Base-by-base conservation (phyloP, 2,113 vertebrate species). In the Pycnonotus jocosus region DNA sequence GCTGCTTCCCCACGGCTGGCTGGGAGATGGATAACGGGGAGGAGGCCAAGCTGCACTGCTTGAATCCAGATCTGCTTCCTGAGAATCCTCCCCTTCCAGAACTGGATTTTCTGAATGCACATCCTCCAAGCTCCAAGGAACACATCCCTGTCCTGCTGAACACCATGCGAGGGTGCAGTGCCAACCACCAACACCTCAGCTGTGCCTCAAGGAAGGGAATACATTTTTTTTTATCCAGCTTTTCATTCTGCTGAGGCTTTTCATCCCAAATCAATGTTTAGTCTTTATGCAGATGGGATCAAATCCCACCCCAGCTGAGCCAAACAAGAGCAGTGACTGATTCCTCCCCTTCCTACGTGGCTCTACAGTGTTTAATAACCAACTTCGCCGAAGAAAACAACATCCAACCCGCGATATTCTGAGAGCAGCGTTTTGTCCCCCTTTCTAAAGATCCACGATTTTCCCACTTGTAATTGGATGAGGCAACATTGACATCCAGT, bases 401-500 rank as follows among this genome's bases (percentile, higher is more conserved):
- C 85, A 77, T 72, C 82, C 72, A 56, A 24, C 44, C 88, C 10
- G 64, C 3, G 5, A 70, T 70, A 4, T 12, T 65, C 82, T 33
- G 53, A 53, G 65, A 85, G 74, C 15, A 5, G 81, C 61, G 0
- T 84, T 86, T 83, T 38, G 69, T 56, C 60, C 76, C 47, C 48
- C 68, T 57, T 65, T 6, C 45, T 11, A 15, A 78, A 72, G 70
- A 57, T 9, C 66, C 72, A 60, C 25, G 19, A 6, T 27, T 73
- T 88, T 73, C 71, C 77, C 50, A 15, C 45, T 81, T 15, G 57
- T 97, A 96, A 97, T 96, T 96, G 96, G 83, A 96, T 77, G 96
- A 97, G 97, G 96, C 98, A 98, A 98, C 31, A 97, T 98, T 98
- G 98, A 98, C 98, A 98, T 98, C 98, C 98, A 98, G 97, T 97